Evolutionary conservation across 2,888 invertebrate genomes (phyloP).

Genomic region (Sympetrum striolatum): DNA sequence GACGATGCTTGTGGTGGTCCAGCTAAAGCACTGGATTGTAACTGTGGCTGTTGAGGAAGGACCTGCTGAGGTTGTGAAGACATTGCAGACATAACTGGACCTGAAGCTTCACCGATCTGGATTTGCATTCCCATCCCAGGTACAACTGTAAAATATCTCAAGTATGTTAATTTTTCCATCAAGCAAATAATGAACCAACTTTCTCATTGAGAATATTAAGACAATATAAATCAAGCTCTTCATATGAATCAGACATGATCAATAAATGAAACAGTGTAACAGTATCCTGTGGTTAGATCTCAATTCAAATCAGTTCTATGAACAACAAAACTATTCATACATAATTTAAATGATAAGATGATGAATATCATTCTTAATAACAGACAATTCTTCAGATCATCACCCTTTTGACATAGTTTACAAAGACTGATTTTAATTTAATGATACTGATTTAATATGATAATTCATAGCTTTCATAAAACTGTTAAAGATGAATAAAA

Average conservation of each 20-base stretch:
- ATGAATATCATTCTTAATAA: too few relatives aligned
- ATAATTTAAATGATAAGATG: neutral
- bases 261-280: neutral
- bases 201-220: neutral
- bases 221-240: too few relatives aligned
- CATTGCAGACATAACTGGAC: neutral
- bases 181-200: neutral
- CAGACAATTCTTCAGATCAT: too few relatives aligned
- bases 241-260: too few relatives aligned
- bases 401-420: too few relatives aligned
- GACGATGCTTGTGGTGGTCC: conserved; percentile 53
- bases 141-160: neutral
- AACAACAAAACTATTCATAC: neutral
- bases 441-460: too few relatives aligned
- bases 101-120: conserved; percentile 29
- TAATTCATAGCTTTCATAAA: too few relatives aligned
- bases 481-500: too few relatives aligned
- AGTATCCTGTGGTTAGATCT: neutral
- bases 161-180: neutral
- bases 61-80: conserved; percentile 41
- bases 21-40: conserved; percentile 50
- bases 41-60: neutral
- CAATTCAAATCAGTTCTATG: neutral
- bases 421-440: too few relatives aligned
- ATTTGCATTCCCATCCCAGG: conserved; percentile 24